Conservation (phyloP, 1,140 invertebrate species). For the Teleopsis dalmanni region DNA sequence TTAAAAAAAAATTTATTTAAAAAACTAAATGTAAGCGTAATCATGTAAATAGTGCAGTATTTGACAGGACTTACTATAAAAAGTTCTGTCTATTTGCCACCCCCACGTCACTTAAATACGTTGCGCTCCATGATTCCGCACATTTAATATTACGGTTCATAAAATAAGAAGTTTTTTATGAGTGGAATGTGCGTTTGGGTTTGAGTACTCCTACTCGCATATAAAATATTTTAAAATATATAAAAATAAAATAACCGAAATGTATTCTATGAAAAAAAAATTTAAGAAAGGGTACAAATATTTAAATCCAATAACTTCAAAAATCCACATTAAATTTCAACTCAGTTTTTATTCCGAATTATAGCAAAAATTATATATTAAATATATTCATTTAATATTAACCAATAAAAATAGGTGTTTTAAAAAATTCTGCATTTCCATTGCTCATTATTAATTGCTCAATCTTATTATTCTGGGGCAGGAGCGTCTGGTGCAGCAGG, state of each 20-base stretch:
- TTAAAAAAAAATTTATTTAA: too few relatives aligned
- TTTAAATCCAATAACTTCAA: neutral
- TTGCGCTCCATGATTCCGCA: too few relatives aligned
- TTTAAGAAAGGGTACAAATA: neutral
- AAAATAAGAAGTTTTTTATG: constrained; percentile 13
- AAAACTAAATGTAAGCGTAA: too few relatives aligned
- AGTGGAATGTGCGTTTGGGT: too few relatives aligned
- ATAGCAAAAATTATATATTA: neutral
- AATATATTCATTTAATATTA: neutral
- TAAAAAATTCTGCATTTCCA: neutral
- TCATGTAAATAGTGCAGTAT: too few relatives aligned
- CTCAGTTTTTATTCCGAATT: neutral
- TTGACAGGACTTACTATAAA: too few relatives aligned
- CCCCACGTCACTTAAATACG: too few relatives aligned
- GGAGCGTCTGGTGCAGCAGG: neutral
- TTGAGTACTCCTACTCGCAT: too few relatives aligned
- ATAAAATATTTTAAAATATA: constrained; percentile 2
- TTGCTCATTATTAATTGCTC: neutral
- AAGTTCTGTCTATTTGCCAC: too few relatives aligned
- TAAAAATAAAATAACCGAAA: neutral
- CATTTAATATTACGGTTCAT: constrained; percentile 18
- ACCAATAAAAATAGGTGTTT: neutral
- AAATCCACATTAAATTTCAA: neutral
- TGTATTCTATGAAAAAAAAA: neutral
- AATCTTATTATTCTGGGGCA: constrained; percentile 3